A percentile compares a stretch with the other conserved stretches of the same genome.
These are phyloP conservation scores for Zootermopsis nevadensis DNA, from an alignment of 2,888 invertebrate genomes.

Conservation along the genomic window DNA sequence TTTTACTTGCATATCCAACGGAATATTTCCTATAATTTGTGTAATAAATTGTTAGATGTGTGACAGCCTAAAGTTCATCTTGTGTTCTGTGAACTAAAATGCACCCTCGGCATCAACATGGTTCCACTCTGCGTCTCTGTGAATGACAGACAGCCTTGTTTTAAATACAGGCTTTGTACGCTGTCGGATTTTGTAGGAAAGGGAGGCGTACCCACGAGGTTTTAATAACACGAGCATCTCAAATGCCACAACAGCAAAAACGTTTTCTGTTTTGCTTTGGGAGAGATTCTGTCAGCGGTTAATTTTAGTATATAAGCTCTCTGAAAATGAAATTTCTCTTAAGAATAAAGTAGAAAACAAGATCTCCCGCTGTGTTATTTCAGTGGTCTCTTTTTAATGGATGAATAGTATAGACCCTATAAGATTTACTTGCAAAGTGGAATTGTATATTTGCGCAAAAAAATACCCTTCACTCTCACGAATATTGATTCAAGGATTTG, in stretches of 20 bases:
- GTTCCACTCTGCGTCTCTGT: not conserved
- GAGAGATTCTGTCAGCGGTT: slow-evolving; percentile 20
- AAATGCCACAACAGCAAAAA: slow-evolving; percentile 18
- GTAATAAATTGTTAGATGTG: not conserved
- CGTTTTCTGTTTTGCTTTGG: not conserved
- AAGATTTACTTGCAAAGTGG: not conserved
- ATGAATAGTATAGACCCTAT: not conserved
- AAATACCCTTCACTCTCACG: not conserved
- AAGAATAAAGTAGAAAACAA: slow-evolving; percentile 1
- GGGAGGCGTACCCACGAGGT: not conserved
- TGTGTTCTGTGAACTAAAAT: not conserved
- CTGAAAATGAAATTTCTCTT: slow-evolving; percentile 20
- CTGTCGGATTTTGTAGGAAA: slow-evolving; percentile 5
- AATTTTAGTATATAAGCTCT: not conserved
- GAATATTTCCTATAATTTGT: not conserved
- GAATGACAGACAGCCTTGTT: slow-evolving; percentile 26
- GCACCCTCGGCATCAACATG: not conserved
- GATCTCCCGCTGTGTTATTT: slow-evolving; percentile 13
- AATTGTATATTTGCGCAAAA: slow-evolving; percentile 23
- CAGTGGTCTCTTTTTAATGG: slow-evolving; percentile 18
- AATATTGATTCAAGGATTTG: slow-evolving; percentile 17
- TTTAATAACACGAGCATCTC: slow-evolving; percentile 18
- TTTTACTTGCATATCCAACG: not conserved
- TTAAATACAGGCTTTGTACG: slow-evolving; percentile 20
- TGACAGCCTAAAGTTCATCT: not conserved